Evolutionary conservation across 2,888 invertebrate species (phyloP).

Genomic region (Papilio demoleus): DNA sequence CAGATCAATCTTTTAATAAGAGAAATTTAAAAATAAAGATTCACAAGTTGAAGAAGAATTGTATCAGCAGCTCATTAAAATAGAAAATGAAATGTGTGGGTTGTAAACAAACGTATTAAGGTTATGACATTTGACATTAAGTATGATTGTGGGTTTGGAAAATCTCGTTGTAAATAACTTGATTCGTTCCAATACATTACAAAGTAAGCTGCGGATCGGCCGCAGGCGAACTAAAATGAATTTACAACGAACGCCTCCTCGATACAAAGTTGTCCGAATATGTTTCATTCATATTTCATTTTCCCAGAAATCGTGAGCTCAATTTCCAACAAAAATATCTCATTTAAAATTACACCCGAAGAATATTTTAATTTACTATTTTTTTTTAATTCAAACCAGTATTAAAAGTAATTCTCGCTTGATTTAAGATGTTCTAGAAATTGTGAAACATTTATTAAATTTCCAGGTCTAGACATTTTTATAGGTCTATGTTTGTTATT

Average conservation of each 20-base stretch:
- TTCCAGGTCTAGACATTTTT: background rate
- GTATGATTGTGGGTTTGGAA: background rate
- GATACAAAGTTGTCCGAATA: slow-evolving; percentile 30
- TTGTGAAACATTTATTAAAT: background rate
- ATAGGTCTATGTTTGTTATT: background rate
- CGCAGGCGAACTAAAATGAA: slow-evolving; percentile 33
- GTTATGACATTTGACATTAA: no score
- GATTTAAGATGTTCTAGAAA: background rate
- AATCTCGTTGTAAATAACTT: slow-evolving; percentile 6
- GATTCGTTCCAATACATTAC: slow-evolving; percentile 17
- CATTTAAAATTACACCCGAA: background rate
- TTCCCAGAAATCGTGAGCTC: slow-evolving; percentile 3
- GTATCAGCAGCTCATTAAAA: no score
- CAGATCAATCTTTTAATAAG: no score
- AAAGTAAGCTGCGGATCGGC: slow-evolving; percentile 13
- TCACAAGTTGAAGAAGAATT: no score
- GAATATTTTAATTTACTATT: background rate
- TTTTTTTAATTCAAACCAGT: background rate
- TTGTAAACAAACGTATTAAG: background rate
- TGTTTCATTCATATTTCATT: slow-evolving; percentile 30
- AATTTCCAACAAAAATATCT: slow-evolving; percentile 8
- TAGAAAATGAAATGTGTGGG: no score
- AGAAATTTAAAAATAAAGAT: no score
- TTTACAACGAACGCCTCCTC: slow-evolving; percentile 21
- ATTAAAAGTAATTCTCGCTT: no score